Evolutionary conservation across 2,888 invertebrate genomes (phyloP).

Genomic region (Patella ulyssiponensis): DNA sequence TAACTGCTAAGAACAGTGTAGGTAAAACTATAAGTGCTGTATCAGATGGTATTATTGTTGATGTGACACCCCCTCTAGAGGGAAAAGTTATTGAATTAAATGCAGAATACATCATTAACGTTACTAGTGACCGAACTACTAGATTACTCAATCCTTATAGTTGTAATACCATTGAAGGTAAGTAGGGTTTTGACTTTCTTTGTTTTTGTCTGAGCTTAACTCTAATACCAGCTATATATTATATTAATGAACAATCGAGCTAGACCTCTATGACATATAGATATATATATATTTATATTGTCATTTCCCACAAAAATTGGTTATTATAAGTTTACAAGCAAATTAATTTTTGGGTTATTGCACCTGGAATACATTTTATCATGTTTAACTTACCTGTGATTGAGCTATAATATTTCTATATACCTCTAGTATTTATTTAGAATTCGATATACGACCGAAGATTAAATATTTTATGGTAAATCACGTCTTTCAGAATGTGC

Average conservation of each 20-base stretch:
- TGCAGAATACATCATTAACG: conserved; percentile 34
- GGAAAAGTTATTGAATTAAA: conserved; percentile 45
- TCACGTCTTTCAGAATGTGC: conserved; percentile 35
- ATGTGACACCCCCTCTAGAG: conserved; percentile 46
- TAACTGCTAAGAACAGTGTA: conserved; percentile 44
- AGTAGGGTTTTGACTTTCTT: neutral
- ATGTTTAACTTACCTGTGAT: no score
- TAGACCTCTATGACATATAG: neutral
- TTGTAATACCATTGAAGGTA: conserved; percentile 41
- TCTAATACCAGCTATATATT: no score
- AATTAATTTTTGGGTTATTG: no score
- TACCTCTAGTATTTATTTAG: no score
- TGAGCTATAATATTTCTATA: no score
- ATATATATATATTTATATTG: neutral
- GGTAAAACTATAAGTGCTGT: conserved; percentile 37
- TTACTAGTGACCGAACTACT: conserved; percentile 30
- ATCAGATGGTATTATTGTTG: conserved; percentile 43
- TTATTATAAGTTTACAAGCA: conserved; percentile 9
- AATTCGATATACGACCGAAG: no score
- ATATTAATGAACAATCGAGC: no score
- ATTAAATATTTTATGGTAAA: no score
- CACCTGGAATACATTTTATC: no score
- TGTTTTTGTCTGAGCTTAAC: no score
- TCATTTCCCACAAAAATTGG: no score
- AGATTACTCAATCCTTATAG: conserved; percentile 34